Conservation (phyloP, 2,113 vertebrate species). For the Apistogramma diplotaenia region DNA sequence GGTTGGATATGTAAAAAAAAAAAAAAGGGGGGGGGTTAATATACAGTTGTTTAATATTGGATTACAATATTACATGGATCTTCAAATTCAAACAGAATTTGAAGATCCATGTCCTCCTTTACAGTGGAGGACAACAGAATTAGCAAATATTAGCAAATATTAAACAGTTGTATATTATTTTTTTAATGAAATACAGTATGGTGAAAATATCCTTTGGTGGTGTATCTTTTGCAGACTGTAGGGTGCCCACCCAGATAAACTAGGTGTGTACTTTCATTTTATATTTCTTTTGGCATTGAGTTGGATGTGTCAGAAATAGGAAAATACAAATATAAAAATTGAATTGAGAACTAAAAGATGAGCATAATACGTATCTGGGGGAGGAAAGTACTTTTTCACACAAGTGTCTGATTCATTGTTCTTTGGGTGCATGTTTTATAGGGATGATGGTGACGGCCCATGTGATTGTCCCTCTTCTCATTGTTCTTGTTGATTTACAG, state of each 20-base stretch:
- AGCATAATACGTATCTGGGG: conserved; percentile 63
- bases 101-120: neutral
- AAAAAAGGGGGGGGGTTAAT: too few species aligned
- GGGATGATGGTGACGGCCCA: conserved; percentile 54
- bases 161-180: neutral
- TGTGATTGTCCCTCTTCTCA: conserved; percentile 59
- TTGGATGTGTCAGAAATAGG: conserved; percentile 29
- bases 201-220: too few species aligned
- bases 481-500: conserved; percentile 78
- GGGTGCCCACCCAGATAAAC: conserved; percentile 25
- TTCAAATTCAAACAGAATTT: too few species aligned
- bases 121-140: neutral
- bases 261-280: conserved; percentile 9
- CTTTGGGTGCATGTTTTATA: conserved; percentile 61
- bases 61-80: too few species aligned
- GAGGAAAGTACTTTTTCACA: conserved; percentile 48
- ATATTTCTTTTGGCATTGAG: conserved; percentile 11
- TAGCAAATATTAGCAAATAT: neutral
- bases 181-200: too few species aligned
- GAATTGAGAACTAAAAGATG: conserved; percentile 41
- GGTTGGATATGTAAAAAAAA: neutral
- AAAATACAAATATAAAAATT: conserved; percentile 51
- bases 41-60: too few species aligned
- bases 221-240: neutral
- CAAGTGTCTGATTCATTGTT: conserved; percentile 62